These are phyloP conservation scores for Drosophila heteroneura DNA, from an alignment of 2,888 invertebrate species.

Conservation along the genomic window DNA sequence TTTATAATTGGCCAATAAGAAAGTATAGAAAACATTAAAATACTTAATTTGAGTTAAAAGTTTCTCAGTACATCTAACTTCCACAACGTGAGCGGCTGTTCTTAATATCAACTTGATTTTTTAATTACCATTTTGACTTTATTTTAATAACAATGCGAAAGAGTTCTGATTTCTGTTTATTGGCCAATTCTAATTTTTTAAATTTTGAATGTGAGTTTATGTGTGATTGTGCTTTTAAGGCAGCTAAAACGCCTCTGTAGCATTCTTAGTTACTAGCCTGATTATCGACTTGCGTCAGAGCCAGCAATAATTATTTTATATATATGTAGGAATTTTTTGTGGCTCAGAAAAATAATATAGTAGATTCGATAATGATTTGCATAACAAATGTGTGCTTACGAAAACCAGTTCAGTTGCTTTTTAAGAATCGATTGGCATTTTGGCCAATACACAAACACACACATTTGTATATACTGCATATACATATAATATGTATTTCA, in stretches of 20 bases:
- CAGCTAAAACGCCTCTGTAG: slow-evolving; percentile 18
- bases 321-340: slow-evolving; percentile 16
- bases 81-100: not conserved
- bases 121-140: slow-evolving; percentile 1
- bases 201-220: not conserved
- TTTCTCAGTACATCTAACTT: not conserved
- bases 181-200: not conserved
- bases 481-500: slow-evolving; percentile 45
- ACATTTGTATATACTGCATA: slow-evolving; percentile 23
- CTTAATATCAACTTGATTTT: not conserved
- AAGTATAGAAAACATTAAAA: not conserved
- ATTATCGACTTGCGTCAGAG: slow-evolving; percentile 52
- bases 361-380: slow-evolving; percentile 53
- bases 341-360: slow-evolving; percentile 25
- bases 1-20: not conserved
- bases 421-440: slow-evolving; percentile 62
- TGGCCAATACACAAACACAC: slow-evolving; percentile 18
- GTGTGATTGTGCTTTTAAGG: not conserved
- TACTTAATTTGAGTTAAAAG: not conserved
- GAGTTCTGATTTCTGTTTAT: not conserved
- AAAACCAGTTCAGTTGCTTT: slow-evolving; percentile 68
- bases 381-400: slow-evolving; percentile 57
- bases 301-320: slow-evolving; percentile 4
- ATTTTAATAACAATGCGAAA: slow-evolving; percentile 12
- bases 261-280: slow-evolving; percentile 18